phyloP scores from a whole-genome alignment of 2,888 invertebrate species.

The Miltochrista miniata region DNA sequence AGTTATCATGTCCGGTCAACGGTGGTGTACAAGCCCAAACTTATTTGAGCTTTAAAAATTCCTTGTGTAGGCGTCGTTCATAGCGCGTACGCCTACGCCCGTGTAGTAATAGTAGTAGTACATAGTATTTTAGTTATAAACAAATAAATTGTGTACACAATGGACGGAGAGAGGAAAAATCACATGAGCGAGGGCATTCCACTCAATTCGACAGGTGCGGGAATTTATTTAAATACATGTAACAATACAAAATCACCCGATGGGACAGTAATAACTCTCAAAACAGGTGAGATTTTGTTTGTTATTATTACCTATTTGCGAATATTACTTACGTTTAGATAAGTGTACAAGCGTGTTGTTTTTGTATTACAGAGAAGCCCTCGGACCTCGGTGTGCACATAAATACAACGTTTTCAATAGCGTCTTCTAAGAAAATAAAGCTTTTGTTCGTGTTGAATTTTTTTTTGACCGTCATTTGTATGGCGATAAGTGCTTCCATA shows the following conservation, averaged over 20 bases:
- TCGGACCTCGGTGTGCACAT: constrained; percentile 76
- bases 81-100: constrained; percentile 64
- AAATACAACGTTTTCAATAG: constrained; percentile 75
- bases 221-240: constrained; percentile 75
- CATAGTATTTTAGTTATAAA: constrained; percentile 32
- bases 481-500: constrained; percentile 67
- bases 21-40: constrained; percentile 50
- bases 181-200: constrained; percentile 72
- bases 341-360: constrained; percentile 26
- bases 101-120: constrained; percentile 53
- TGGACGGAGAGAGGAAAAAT: constrained; percentile 73
- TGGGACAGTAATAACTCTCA: constrained; percentile 75
- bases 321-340: neutral
- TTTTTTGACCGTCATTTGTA: constrained; percentile 68
- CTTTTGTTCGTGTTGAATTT: constrained; percentile 73
- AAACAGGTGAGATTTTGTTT: constrained; percentile 65
- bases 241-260: constrained; percentile 67
- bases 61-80: constrained; percentile 64
- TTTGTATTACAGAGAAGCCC: constrained; percentile 65
- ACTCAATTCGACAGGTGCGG: constrained; percentile 69
- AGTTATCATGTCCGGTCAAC: constrained; percentile 61
- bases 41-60: constrained; percentile 66
- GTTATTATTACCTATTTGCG: neutral
- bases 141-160: constrained; percentile 51
- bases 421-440: constrained; percentile 80